A percentile compares a stretch with the other conserved stretches of the same genome.
Conservation (phyloP, 2,797 vertebrate species). For the Lophotriccus pileatus region DNA sequence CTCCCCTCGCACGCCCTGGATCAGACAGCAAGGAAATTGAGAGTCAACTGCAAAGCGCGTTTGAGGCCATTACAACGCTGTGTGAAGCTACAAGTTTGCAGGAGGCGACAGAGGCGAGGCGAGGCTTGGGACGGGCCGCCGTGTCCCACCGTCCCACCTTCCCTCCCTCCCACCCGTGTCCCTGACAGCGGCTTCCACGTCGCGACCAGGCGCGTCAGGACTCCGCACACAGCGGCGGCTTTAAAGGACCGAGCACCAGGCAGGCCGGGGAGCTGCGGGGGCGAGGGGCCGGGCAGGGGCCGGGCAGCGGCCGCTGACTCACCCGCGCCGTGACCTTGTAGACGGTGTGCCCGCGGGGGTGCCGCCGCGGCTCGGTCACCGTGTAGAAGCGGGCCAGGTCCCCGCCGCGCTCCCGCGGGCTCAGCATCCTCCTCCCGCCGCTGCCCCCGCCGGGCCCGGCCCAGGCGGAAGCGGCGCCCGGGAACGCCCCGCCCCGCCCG, state of each 20-base stretch:
- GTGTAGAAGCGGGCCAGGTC: slow-evolving; percentile 97
- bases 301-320: slow-evolving; percentile 66
- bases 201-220: not conserved
- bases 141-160: not conserved
- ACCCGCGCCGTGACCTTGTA: slow-evolving; percentile 98
- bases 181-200: not conserved
- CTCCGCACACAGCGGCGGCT: not conserved
- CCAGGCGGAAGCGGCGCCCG: slow-evolving; percentile 9
- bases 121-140: not conserved
- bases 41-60: not conserved
- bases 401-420: slow-evolving; percentile 83
- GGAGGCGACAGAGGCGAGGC: not conserved
- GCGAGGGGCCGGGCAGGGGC: not conserved
- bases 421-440: slow-evolving; percentile 82
- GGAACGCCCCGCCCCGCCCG: not conserved
- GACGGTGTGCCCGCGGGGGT: slow-evolving; percentile 91
- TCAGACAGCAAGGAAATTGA: not conserved
- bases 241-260: not conserved
- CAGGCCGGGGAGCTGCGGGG: not conserved
- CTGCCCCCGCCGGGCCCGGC: not conserved
- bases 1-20: not conserved
- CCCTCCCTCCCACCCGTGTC: not conserved
- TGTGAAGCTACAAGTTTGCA: not conserved
- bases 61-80: not conserved
- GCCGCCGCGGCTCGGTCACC: slow-evolving; percentile 91